Evolutionary conservation across 2,797 vertebrate species (phyloP).

Genomic region (Leptoclinus maculatus): DNA sequence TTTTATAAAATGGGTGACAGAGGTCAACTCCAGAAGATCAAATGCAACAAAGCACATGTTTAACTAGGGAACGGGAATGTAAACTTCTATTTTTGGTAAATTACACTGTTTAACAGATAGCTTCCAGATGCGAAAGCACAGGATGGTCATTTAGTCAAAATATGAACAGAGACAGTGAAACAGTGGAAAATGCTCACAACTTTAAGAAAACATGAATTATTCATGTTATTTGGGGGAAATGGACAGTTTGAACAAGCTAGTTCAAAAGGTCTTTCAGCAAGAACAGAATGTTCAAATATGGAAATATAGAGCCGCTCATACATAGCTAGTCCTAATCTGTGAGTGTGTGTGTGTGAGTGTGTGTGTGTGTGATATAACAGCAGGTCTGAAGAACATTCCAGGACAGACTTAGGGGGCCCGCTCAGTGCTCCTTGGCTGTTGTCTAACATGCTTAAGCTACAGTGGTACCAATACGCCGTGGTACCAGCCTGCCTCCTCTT

Average conservation of each 20-base stretch:
- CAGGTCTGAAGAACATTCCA: conserved; percentile 77
- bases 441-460: conserved; percentile 49
- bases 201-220: conserved; percentile 12
- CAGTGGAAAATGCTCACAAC: neutral
- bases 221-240: conserved; percentile 9
- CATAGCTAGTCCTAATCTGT: conserved; percentile 47
- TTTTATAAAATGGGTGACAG: conserved; percentile 11
- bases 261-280: conserved; percentile 26
- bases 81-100: conserved; percentile 32
- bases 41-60: conserved; percentile 37
- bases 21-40: conserved; percentile 44
- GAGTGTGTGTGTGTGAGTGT: conserved; percentile 29
- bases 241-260: conserved; percentile 26
- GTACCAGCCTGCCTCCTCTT: conserved; percentile 46
- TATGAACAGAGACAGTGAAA: neutral
- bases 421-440: conserved; percentile 55
- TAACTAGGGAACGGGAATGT: conserved; percentile 14
- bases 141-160: conserved; percentile 10
- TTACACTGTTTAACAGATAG: conserved; percentile 26
- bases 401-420: conserved; percentile 70
- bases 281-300: conserved; percentile 49
- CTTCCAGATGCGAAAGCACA: conserved; percentile 29
- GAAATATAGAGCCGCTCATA: conserved; percentile 32
- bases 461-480: conserved; percentile 53
- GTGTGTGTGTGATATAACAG: conserved; percentile 65